Evolutionary conservation across 2,888 invertebrate species (phyloP).

Genomic region (Chymomyza caudatula): DNA sequence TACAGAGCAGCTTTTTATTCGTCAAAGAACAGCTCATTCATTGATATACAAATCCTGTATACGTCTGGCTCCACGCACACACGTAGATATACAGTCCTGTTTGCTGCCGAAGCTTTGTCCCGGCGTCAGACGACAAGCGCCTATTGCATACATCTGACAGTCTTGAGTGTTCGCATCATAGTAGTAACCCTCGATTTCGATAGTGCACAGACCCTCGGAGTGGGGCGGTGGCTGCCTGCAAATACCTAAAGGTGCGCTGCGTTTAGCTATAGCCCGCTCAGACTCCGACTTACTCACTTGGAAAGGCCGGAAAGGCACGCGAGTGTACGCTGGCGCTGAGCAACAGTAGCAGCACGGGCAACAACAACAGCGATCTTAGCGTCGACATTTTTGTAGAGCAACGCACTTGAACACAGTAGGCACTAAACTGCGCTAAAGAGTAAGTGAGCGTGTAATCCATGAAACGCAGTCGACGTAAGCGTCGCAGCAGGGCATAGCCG

Average conservation of each 20-base stretch:
- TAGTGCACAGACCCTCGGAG: conserved; percentile 74
- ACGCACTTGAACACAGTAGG: conserved; percentile 4
- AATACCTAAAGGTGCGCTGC: conserved; percentile 50
- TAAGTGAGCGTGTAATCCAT: not conserved
- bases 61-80: conserved; percentile 64
- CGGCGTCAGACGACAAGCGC: conserved; percentile 69
- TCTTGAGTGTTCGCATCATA: conserved; percentile 67
- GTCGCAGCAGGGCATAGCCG: not conserved
- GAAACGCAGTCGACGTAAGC: not conserved
- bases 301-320: conserved; percentile 23
- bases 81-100: conserved; percentile 70
- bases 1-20: conserved; percentile 10
- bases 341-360: conserved; percentile 22
- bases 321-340: conserved; percentile 11
- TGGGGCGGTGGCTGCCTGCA: conserved; percentile 72
- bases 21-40: conserved; percentile 41
- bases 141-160: conserved; percentile 69
- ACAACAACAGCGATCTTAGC: conserved; percentile 17
- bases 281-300: conserved; percentile 39
- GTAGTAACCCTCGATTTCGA: conserved; percentile 75
- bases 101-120: conserved; percentile 75
- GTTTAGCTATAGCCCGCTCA: no score
- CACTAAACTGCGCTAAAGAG: not conserved
- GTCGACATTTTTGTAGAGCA: conserved; percentile 24
- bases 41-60: conserved; percentile 69